Base-by-base conservation (phyloP, 1,140 invertebrate species). In the Xylocopa sonorina region DNA sequence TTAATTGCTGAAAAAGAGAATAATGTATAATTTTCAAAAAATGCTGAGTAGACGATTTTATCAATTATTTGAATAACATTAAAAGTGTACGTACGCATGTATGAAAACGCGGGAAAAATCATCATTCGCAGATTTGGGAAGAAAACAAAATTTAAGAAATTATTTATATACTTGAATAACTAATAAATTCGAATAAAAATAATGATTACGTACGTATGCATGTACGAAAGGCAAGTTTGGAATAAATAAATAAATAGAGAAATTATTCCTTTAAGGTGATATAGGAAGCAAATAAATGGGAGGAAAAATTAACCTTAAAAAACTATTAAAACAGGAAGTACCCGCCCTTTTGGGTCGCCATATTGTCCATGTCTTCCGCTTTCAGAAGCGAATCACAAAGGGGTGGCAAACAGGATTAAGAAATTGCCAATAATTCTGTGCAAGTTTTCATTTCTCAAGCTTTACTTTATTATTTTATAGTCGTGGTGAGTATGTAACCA, bases 291-390 rank as follows among this genome's bases (percentile, higher is more conserved):
- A 29, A 51, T 16, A 55, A 16, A 18, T 21, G 3, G 4, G 9
- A 46, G 2, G 9, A 34, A n/a, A 68, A 75, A 6, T 58, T 77
- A 77, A 78, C 75, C 75, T 78, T 32, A 38, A 71, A 72, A 60
- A 34, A n/a, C 27, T 43, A 62, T 53, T 41, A 41, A 38, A 62
- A 57, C 82, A 86, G 86, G 87, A 88, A 88, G 85, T 88, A 81
- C 60, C 87, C 86, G 85, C 86, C 87, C 87, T 87, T 81, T 43
- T 74, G 27, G n/a, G 16, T 68, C 86, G 87, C 87, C 87, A 88
- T 88, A 77, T 88, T 88, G 84, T 68, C 77, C 75, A 58, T 81
- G 76, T 77, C 78, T 87, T 88, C 84, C 87, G 87, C 66, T 88
- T 80, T 55, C 29, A 63, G 55, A 82, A 76, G 79, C 53, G 57